Evolutionary conservation across 2,113 vertebrate species (phyloP), one percentile per base, ranked within the genome.

Genomic region (Festucalex cinctus): DNA sequence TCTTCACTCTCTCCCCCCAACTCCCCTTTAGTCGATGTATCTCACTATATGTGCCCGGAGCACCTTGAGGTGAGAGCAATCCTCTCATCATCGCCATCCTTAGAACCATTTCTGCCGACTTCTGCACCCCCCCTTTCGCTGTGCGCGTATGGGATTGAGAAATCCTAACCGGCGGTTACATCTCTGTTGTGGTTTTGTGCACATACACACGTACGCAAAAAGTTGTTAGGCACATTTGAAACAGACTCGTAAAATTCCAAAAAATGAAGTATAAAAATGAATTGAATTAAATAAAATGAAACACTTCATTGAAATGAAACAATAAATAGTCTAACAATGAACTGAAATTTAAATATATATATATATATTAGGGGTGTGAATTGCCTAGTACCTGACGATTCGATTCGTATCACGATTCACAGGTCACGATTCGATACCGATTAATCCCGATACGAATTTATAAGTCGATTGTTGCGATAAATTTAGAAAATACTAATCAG

Each of bases 61-160:
- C 79, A 83, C 67, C 78, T 80, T 68, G n/a, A 35, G 68, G 67
- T 83, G 72, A 83, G 79, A 79, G 77, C 51, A 82, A 75, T 70
- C 32, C 80, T 84, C 80, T 80, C 78, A 83, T 83, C 84, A 84
- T 80, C 68, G 64, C 70, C n/a, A n/a, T 84, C 63, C 69, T 84
- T 73, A 82, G 63, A 77, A 78, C 71, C 72, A 58, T 71, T 32
- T 76, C 62, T 70, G 65, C 66, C 69, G 61, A 56, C 73, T 68
- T 70, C 57, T 66, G 64, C 16, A 16, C 14, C 74, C 67, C 63
- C 69, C 74, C 48, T 65, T 74, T 16, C 12, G 4, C 63, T 24
- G 59, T 54, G n/a, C 41, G 72, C 71, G 62, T 37, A 48, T 54
- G 5, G 16, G 14, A 13, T 17, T 4, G 14, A 46, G 1, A 19